Conservation (phyloP, 1,140 invertebrate genomes). For the Dufourea novaeangliae region DNA sequence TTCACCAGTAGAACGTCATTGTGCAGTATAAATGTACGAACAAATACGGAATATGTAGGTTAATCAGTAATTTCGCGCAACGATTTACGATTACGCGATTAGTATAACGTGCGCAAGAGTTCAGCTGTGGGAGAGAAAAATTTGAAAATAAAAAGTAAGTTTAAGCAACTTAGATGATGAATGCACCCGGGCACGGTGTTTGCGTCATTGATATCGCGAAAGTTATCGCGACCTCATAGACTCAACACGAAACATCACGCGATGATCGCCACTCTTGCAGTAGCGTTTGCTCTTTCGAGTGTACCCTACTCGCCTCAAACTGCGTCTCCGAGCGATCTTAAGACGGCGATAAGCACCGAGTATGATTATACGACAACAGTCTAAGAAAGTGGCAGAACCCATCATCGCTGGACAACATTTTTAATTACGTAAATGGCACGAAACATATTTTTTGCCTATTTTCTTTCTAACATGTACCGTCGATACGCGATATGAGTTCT, state of each 20-base stretch:
- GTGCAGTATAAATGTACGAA: not conserved
- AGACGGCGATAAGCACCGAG: too few species aligned
- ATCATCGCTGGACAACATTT: too few species aligned
- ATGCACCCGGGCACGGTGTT: not conserved
- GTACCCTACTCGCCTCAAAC: not conserved
- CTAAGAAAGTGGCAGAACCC: too few species aligned
- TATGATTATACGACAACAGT: too few species aligned
- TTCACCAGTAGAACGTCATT: not conserved
- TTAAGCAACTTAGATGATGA: not conserved
- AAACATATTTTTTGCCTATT: too few species aligned
- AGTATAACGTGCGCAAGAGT: not conserved
- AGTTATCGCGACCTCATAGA: conserved; percentile 45
- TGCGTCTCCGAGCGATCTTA: too few species aligned
- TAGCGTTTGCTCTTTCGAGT: not conserved
- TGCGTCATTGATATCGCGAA: conserved; percentile 44
- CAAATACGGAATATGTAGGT: not conserved
- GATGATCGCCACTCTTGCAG: not conserved
- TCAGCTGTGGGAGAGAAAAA: not conserved
- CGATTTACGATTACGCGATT: not conserved
- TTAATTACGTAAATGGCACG: too few species aligned
- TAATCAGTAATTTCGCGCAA: not conserved
- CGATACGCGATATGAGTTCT: too few species aligned
- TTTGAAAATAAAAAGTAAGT: conserved; percentile 6
- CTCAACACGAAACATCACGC: conserved; percentile 45
- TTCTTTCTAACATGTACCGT: too few species aligned